Evolutionary conservation across 2,888 invertebrate species (phyloP).

Genomic region (Campopleginae sp.): DNA sequence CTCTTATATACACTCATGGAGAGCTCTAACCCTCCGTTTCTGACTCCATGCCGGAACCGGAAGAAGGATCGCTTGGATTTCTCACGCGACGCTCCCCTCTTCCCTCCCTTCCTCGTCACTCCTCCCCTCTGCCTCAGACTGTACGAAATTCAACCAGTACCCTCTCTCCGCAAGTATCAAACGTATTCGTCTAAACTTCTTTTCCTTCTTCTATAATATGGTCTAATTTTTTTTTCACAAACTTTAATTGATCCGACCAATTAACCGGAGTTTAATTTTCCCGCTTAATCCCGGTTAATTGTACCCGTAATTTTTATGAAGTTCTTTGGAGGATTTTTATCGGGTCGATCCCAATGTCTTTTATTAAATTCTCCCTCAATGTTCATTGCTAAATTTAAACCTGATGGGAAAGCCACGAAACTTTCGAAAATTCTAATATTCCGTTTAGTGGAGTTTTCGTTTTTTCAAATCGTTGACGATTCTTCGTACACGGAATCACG

Average conservation of each 20-base stretch:
- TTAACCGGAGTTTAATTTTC: not conserved
- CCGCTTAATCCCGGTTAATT: not conserved
- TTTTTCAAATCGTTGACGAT: not conserved
- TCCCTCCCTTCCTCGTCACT: conserved; percentile 32
- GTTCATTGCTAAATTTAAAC: not conserved
- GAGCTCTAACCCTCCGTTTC: conserved; percentile 50
- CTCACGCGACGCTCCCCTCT: conserved; percentile 63
- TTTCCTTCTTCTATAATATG: conserved; percentile 27
- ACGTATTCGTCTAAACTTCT: conserved; percentile 37
- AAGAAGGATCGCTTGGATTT: conserved; percentile 71
- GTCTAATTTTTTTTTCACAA: conserved; percentile 29
- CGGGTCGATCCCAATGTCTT: not conserved
- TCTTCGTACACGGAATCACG: not conserved
- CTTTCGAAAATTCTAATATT: not conserved
- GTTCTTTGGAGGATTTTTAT: not conserved
- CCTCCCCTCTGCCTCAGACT: not conserved
- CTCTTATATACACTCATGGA: conserved; percentile 46
- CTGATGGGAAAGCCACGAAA: not conserved
- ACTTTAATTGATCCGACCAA: conserved; percentile 2
- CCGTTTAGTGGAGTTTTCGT: not conserved
- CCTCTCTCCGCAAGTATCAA: conserved; percentile 38
- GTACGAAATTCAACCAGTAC: conserved; percentile 55
- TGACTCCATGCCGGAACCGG: conserved; percentile 62
- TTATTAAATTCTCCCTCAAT: not conserved
- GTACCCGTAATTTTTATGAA: not conserved